Evolutionary conservation across 2,113 vertebrate genomes (phyloP).

Genomic region (Oncorhynchus mykiss): DNA sequence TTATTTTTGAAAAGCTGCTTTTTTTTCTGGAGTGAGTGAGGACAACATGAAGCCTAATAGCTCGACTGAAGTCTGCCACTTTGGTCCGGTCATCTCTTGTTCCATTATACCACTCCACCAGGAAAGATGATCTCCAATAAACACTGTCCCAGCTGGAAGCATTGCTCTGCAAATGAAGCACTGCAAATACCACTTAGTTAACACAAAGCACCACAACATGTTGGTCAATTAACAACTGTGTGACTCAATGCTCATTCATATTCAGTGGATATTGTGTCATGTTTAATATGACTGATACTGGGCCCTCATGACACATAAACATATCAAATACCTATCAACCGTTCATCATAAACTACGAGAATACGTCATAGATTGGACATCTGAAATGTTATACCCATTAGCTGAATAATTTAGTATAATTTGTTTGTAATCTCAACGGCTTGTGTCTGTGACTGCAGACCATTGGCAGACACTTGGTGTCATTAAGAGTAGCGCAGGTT

Average conservation of each 20-base stretch:
- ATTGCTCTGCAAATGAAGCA: conserved; percentile 34
- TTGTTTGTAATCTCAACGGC: neutral
- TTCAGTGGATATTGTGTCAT: conserved; percentile 4
- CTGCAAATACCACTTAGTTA: conserved; percentile 35
- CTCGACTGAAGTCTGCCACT: neutral
- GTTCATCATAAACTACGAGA: no score
- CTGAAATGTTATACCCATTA: neutral
- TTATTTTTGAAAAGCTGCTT: conserved; percentile 14
- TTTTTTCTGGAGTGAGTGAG: neutral
- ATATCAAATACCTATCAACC: neutral
- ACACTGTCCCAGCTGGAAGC: conserved; percentile 32
- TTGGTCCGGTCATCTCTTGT: neutral
- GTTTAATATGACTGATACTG: neutral
- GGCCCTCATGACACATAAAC: neutral
- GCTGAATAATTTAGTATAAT: conserved; percentile 1
- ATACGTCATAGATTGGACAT: no score
- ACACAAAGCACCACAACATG: conserved; percentile 27
- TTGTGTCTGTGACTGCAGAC: neutral
- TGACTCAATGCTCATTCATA: conserved; percentile 21
- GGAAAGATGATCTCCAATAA: conserved; percentile 26
- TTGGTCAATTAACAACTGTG: conserved; percentile 36
- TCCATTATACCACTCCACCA: conserved; percentile 4
- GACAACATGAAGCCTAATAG: neutral
- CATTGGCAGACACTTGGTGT: neutral
- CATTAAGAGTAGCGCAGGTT: neutral